Percentiles rank a stretch among this genome's conserved stretches.
These are phyloP conservation scores for Morinoia aosen DNA, from an alignment of 2,888 invertebrate species.

Conservation along the genomic window DNA sequence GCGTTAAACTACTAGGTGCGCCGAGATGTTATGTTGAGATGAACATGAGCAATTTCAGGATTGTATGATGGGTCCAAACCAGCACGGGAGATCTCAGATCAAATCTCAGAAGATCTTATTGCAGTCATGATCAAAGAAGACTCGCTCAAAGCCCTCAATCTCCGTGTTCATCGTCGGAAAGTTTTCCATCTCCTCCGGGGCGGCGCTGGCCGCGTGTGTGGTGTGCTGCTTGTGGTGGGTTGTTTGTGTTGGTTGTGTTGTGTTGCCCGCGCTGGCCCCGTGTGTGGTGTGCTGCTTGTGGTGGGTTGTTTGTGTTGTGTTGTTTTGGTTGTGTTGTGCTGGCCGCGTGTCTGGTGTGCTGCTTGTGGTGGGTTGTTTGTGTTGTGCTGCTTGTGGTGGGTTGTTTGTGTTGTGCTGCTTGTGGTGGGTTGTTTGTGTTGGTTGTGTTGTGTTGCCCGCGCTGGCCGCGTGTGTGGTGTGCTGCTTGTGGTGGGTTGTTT, in stretches of 20 bases:
- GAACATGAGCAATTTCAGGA: too few relatives aligned
- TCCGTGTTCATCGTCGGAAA: constrained; percentile 17
- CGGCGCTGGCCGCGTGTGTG: background rate
- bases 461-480: too few relatives aligned
- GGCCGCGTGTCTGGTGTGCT: too few relatives aligned
- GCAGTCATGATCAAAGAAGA: background rate
- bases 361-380: too few relatives aligned
- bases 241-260: background rate
- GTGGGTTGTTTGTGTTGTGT: background rate
- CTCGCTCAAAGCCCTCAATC: background rate
- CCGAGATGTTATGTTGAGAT: too few relatives aligned
- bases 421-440: too few relatives aligned
- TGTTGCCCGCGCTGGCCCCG: background rate
- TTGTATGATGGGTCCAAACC: background rate
- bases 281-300: background rate
- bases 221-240: background rate
- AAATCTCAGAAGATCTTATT: constrained; percentile 10
- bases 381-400: too few relatives aligned
- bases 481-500: too few relatives aligned
- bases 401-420: too few relatives aligned
- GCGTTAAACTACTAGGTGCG: too few relatives aligned
- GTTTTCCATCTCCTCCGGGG: background rate
- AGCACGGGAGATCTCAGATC: background rate
- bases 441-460: too few relatives aligned
- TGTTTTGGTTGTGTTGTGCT: background rate